Conservation (phyloP, 2,888 invertebrate genomes). For the Ariolimax columbianus region DNA sequence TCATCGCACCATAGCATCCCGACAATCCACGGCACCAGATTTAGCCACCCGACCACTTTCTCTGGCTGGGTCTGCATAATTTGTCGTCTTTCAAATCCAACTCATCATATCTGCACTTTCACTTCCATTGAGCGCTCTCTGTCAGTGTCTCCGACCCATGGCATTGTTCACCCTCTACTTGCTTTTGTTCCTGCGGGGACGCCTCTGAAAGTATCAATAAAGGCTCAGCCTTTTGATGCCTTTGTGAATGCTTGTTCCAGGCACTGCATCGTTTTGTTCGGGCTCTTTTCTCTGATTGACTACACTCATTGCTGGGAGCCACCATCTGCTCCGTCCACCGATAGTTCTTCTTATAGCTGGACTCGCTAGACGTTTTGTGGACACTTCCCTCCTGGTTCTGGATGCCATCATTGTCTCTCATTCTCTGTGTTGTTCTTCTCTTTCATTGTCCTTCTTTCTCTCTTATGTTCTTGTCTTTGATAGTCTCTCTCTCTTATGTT, state of each 20-base stretch:
- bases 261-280: constrained; percentile 25
- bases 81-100: constrained; percentile 20
- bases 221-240: constrained; percentile 6
- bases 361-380: no score
- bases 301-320: not conserved
- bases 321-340: constrained; percentile 1
- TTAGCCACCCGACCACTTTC: constrained; percentile 27
- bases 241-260: constrained; percentile 15
- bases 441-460: not conserved
- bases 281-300: not conserved
- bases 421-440: not conserved
- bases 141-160: not conserved
- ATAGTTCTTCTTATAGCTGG: not conserved
- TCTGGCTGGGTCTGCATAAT: constrained; percentile 23
- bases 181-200: not conserved
- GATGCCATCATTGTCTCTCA: not conserved
- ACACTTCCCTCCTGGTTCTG: no score
- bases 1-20: not conserved
- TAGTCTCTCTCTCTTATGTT: not conserved
- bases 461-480: not conserved
- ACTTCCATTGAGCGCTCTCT: not conserved
- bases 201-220: constrained; percentile 18
- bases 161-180: not conserved
- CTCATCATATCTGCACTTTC: constrained; percentile 27
- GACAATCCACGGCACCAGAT: not conserved